Evolutionary conservation across 2,113 vertebrate genomes (phyloP).

Genomic region (Mionectes macconnelli): DNA sequence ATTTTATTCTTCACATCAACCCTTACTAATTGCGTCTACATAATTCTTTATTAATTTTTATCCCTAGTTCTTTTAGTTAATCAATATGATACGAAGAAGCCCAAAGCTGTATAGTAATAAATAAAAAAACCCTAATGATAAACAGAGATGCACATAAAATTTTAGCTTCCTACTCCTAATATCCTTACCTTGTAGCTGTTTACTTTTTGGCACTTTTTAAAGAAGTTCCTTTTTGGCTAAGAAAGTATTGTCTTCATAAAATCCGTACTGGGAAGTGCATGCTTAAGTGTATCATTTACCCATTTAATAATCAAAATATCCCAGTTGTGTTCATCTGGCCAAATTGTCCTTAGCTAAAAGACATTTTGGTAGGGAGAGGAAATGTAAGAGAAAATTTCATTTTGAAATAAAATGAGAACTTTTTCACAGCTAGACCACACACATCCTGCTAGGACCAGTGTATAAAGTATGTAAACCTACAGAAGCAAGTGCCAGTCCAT

Average conservation of each 20-base stretch:
- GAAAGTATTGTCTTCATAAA: not conserved
- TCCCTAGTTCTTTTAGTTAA: not conserved
- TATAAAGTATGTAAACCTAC: not conserved
- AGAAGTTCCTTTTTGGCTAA: not conserved
- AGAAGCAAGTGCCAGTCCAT: not conserved
- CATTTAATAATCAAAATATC: not conserved
- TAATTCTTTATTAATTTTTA: not conserved
- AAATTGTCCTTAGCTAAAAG: not conserved
- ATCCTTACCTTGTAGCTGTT: not conserved
- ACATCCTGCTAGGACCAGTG: not conserved
- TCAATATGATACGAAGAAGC: not conserved
- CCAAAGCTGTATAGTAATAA: not conserved
- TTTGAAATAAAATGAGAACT: not conserved
- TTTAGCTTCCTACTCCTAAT: not conserved
- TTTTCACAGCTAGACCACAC: not conserved
- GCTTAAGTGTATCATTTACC: not conserved
- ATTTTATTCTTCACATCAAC: not conserved
- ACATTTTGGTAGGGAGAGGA: not conserved
- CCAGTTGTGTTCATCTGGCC: not conserved
- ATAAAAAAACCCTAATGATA: not conserved
- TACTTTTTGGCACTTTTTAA: not conserved
- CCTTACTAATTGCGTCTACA: not conserved
- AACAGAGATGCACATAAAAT: not conserved
- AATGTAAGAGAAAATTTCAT: not conserved
- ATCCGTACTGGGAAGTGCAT: not conserved